These are phyloP conservation scores for Euclidia mi DNA, from an alignment of 2,888 invertebrate species.

Conservation along the genomic window DNA sequence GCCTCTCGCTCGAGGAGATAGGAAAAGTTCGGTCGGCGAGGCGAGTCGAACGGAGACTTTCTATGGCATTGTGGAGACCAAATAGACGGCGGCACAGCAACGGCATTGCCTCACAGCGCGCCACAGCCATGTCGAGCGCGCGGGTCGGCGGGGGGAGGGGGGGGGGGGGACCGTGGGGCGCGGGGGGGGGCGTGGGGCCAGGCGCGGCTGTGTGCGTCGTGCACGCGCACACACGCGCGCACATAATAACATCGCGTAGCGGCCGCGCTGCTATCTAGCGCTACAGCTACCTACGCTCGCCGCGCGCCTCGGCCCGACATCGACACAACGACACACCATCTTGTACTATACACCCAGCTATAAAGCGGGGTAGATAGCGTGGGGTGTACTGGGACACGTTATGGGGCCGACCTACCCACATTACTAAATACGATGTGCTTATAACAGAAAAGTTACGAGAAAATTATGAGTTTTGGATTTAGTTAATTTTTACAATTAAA, in stretches of 20 bases:
- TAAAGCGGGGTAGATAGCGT: constrained; percentile 80
- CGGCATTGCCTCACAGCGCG: constrained; percentile 87
- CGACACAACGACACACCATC: constrained; percentile 46
- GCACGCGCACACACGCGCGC: constrained; percentile 74
- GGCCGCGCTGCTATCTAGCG: constrained; percentile 82
- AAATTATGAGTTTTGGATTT: too few species aligned
- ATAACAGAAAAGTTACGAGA: constrained; percentile 17
- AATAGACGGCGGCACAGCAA: constrained; percentile 86
- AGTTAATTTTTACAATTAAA: too few species aligned
- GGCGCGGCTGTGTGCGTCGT: constrained; percentile 64
- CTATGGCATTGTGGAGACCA: constrained; percentile 89
- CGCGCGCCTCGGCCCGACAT: constrained; percentile 29
- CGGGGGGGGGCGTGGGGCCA: constrained; percentile 51
- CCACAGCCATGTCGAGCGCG: constrained; percentile 79
- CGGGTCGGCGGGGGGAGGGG: constrained; percentile 57
- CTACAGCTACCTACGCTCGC: constrained; percentile 81
- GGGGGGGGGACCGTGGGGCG: constrained; percentile 52
- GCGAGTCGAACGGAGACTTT: constrained; percentile 87
- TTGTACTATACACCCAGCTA: constrained; percentile 78
- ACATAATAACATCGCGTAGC: constrained; percentile 83
- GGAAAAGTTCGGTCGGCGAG: constrained; percentile 86
- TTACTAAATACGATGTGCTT: constrained; percentile 45
- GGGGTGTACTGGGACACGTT: constrained; percentile 72
- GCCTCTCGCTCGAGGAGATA: constrained; percentile 79
- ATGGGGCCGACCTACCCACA: constrained; percentile 64